Base-by-base conservation (phyloP, 2,888 invertebrate genomes). In the Orthosia gothica region DNA sequence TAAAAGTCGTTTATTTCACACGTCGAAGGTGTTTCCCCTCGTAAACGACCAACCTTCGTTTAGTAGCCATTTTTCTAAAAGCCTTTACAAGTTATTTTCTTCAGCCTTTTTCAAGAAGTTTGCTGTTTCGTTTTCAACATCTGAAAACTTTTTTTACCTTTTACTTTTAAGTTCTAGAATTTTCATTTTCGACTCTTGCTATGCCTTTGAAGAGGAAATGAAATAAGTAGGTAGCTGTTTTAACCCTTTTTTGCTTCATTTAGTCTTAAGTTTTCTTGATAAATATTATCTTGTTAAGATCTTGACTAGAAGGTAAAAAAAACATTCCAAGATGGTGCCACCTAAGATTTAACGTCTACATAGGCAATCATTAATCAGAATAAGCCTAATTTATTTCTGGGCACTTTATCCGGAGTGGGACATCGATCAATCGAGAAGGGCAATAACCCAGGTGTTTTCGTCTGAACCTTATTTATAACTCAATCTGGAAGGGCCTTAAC, bases 381-480 rank as follows among this genome's bases (percentile, higher is more conserved):
- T 61, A 79, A 80, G 62, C 64, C 63, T 73, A 82, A 86, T 87
- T 79, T 79, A 74, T 88, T 79, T 61, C 67, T 74, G 70, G 74
- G 67, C 77, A 71, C 63, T 79, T 74, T 78, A 81, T 76, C 69
- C 40, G 61, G 69, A 72, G 72, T 69, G 61, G 83, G 79, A 66
- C 77, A 87, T 88, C 87, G 62, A 88, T 88, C 88, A 88, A 85
- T 80, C 74, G 58, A 13, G 23, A 23, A 62, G 81, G 74, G 72
- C 78, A 83, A 80, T 82, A 81, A 83, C 81, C 81, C 83, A 85
- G 82, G 78, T 87, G 86, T 82, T 85, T 78, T 77, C 64, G 40
- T 68, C 70, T 65, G 62, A 73, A 12, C 68, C 63, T 88, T 88
- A 87, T 88, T 87, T 88, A 88, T 88, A 83, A 78, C 89, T 82